phyloP scores from a whole-genome alignment of 1,140 invertebrate genomes.

The Orchestia grillus region DNA sequence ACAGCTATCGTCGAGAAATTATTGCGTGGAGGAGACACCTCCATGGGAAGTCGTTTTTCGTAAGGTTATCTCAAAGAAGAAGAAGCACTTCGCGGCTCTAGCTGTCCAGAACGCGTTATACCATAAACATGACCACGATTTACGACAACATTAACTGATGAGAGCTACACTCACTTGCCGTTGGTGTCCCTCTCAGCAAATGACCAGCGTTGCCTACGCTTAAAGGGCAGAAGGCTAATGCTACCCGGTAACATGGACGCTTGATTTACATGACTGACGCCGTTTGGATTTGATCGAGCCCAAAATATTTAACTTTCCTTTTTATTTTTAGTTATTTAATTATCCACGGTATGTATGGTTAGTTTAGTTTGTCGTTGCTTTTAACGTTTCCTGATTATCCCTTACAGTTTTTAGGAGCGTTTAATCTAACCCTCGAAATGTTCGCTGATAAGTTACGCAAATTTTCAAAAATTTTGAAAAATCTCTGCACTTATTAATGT shows the following conservation, averaged over 20 bases:
- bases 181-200: conserved; percentile 10
- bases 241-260: neutral
- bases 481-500: too few relatives aligned
- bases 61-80: neutral
- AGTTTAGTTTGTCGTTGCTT: neutral
- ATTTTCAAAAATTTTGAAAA: neutral
- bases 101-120: conserved; percentile 50
- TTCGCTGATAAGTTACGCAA: neutral
- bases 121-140: conserved; percentile 36
- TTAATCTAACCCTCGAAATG: neutral
- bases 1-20: conserved; percentile 32
- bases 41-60: conserved; percentile 52
- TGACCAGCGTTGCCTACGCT: neutral
- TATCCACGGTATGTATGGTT: neutral
- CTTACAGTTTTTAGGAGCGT: neutral
- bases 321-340: neutral
- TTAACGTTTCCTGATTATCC: neutral
- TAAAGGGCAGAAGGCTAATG: neutral
- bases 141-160: conserved; percentile 41
- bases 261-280: neutral
- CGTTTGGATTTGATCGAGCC: neutral
- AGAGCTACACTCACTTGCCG: conserved; percentile 10
- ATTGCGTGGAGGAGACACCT: conserved; percentile 6
- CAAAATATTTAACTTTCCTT: neutral
- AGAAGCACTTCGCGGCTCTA: conserved; percentile 33